These are phyloP conservation scores for Actinemys pallida DNA, from an alignment of 2,113 vertebrate species.

Conservation along the genomic window DNA sequence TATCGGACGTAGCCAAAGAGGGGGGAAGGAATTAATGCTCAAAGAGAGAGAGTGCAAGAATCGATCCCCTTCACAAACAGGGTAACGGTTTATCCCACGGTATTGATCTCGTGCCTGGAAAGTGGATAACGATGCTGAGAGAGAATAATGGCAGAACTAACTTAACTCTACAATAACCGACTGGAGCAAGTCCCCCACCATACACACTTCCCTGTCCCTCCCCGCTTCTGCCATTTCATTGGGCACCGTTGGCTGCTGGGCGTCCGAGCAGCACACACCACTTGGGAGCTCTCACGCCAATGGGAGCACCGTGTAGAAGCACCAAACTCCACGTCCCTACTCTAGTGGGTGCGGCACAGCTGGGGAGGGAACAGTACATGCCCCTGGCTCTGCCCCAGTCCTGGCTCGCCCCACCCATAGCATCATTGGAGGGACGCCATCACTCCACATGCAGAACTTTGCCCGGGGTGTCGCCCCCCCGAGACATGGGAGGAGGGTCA, in stretches of 20 bases:
- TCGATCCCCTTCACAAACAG: no score
- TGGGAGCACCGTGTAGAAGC: not conserved
- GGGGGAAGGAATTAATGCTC: not conserved
- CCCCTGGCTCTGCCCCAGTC: not conserved
- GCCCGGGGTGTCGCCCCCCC: not conserved
- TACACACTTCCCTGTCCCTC: not conserved
- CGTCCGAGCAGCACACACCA: rapidly evolving
- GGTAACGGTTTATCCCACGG: no score
- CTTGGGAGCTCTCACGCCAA: not conserved
- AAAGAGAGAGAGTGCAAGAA: not conserved
- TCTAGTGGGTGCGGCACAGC: not conserved
- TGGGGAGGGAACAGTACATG: not conserved
- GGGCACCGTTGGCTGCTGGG: not conserved
- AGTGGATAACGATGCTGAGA: not conserved
- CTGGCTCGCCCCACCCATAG: not conserved
- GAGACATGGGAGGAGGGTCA: not conserved
- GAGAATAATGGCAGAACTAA: not conserved
- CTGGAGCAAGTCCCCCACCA: not conserved
- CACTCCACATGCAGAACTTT: rapidly evolving
- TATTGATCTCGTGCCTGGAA: no score
- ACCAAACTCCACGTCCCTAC: not conserved
- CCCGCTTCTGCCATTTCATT: not conserved
- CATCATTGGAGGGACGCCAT: not conserved
- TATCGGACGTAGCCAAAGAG: not conserved
- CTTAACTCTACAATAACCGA: not conserved